Conservation (phyloP, 2,113 vertebrate genomes). For the Mesitornis unicolor region DNA sequence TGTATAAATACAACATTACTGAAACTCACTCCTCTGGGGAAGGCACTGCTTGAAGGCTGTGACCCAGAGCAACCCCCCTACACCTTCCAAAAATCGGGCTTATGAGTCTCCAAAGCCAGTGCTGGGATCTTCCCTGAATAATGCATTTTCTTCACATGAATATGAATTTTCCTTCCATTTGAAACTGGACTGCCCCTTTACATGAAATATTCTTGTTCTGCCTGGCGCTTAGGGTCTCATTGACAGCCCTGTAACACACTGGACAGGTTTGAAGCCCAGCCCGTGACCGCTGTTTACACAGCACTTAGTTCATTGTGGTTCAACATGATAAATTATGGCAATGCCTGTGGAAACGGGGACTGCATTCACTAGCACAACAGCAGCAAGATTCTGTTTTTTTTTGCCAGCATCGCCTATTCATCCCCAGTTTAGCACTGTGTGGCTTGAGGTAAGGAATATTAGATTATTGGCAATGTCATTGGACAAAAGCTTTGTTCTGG, state of each 20-base stretch:
- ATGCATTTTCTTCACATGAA: not conserved
- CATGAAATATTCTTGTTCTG: not conserved
- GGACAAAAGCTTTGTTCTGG: not conserved
- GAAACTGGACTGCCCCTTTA: not conserved
- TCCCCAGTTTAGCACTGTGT: not conserved
- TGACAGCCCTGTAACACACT: rapidly evolving
- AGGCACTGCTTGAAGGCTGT: not conserved
- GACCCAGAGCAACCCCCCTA: not conserved
- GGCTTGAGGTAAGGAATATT: not conserved
- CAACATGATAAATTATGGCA: not conserved
- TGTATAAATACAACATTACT: not conserved
- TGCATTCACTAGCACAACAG: not conserved
- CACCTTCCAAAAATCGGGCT: not conserved
- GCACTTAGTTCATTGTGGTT: not conserved
- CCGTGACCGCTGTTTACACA: not conserved
- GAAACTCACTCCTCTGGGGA: not conserved
- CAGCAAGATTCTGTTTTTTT: not conserved
- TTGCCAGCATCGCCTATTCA: not conserved
- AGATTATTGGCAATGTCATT: not conserved
- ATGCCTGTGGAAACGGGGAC: not conserved
- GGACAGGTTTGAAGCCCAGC: not conserved
- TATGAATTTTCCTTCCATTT: not conserved
- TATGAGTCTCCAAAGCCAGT: not conserved
- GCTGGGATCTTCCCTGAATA: not conserved
- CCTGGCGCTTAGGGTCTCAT: not conserved